phyloP scores from a whole-genome alignment of 2,888 invertebrate species.

The Eupithecia tripunctaria region DNA sequence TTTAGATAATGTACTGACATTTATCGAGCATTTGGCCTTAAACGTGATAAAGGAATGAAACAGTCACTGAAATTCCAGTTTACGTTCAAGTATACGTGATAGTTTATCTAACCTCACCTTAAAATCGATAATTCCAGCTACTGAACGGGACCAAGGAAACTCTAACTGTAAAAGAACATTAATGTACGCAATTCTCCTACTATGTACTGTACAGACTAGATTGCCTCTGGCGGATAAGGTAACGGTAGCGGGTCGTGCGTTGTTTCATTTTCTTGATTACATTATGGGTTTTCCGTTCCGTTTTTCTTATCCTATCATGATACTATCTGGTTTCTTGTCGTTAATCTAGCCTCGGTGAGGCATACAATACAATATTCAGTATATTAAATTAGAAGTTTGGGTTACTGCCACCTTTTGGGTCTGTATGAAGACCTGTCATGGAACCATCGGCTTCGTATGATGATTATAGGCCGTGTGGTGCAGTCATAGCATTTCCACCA shows the following conservation, averaged over 20 bases:
- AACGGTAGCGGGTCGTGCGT: conserved; percentile 43
- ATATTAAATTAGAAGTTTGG: background rate
- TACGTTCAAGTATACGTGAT: conserved; percentile 25
- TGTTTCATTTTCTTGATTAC: conserved; percentile 38
- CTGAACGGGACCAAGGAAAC: conserved; percentile 35
- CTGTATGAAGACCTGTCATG: background rate
- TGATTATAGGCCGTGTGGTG: background rate
- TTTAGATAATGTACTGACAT: conserved; percentile 15
- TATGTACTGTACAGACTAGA: conserved; percentile 38
- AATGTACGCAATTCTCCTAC: conserved; percentile 32
- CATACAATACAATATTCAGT: background rate
- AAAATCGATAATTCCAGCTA: conserved; percentile 27
- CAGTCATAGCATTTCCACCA: background rate
- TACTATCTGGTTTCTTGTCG: background rate
- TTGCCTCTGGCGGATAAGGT: conserved; percentile 47
- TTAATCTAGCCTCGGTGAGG: conserved; percentile 2
- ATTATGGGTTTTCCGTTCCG: conserved; percentile 30
- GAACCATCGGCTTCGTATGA: background rate
- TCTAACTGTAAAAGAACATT: conserved; percentile 34
- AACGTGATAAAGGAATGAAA: conserved; percentile 20
- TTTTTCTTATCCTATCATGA: conserved; percentile 5
- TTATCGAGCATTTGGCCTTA: conserved; percentile 22
- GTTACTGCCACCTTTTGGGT: background rate
- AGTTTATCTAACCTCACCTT: conserved; percentile 26
- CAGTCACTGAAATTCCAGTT: conserved; percentile 25